A percentile compares a stretch with the other conserved stretches of the same genome.
Conservation (phyloP, 2,888 invertebrate species). For the Drosophila recens region DNA sequence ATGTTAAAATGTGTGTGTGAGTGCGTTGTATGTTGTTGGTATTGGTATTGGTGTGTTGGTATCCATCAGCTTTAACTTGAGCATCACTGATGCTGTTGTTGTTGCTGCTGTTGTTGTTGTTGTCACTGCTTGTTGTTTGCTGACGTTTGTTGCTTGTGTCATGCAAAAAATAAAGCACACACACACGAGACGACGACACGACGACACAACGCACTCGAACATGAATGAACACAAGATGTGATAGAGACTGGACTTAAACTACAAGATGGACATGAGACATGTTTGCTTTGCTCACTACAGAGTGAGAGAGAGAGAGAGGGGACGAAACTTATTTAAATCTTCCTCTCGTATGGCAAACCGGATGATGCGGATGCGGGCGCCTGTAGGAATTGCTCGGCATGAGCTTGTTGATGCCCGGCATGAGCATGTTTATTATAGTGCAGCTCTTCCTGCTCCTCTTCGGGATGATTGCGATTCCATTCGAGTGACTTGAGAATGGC, state of each 20-base stretch:
- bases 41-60: slow-evolving; percentile 24
- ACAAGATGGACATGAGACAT: slow-evolving; percentile 51
- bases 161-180: slow-evolving; percentile 63
- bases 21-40: slow-evolving; percentile 23
- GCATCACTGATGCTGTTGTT: not conserved
- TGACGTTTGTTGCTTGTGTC: slow-evolving; percentile 50
- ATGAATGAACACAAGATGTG: slow-evolving; percentile 39
- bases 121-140: slow-evolving; percentile 37
- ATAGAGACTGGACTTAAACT: slow-evolving; percentile 49
- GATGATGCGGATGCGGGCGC: slow-evolving; percentile 47
- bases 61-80: slow-evolving; percentile 41
- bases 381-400: slow-evolving; percentile 56
- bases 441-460: slow-evolving; percentile 64
- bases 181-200: slow-evolving; percentile 1
- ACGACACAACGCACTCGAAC: slow-evolving; percentile 38
- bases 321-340: slow-evolving; percentile 56
- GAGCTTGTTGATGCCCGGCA: slow-evolving; percentile 14
- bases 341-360: slow-evolving; percentile 68
- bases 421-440: slow-evolving; percentile 33
- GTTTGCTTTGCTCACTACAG: slow-evolving; percentile 23
- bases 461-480: slow-evolving; percentile 78
- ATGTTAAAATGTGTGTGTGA: slow-evolving; percentile 23
- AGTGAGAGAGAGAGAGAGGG: slow-evolving; percentile 6
- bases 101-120: slow-evolving; percentile 30
- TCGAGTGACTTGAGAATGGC: slow-evolving; percentile 77